Evolutionary conservation across 2,113 vertebrate genomes (phyloP).

Genomic region (Nesoenas mayeri): DNA sequence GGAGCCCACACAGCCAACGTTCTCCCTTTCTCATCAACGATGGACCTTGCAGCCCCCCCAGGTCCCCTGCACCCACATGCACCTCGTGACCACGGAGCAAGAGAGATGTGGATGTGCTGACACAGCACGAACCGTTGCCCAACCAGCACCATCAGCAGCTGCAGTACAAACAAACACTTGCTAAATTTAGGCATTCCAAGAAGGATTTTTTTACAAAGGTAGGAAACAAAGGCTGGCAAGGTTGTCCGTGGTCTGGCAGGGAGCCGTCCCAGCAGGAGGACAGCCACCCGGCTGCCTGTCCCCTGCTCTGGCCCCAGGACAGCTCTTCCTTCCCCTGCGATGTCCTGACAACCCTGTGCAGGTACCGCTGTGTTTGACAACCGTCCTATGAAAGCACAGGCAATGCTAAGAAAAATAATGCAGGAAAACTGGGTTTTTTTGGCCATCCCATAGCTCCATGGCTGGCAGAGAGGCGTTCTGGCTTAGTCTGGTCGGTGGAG

Average conservation of each 20-base stretch:
- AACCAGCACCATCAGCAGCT: no score
- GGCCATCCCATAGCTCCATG: not conserved
- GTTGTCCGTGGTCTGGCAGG: not conserved
- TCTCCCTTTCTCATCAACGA: not conserved
- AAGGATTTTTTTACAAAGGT: not conserved
- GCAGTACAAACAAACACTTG: not conserved
- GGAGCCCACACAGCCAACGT: no score
- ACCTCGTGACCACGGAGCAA: accelerated
- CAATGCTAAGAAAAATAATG: not conserved
- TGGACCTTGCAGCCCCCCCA: accelerated
- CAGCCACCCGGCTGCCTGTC: accelerated
- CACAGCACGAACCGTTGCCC: not conserved
- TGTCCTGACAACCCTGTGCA: not conserved
- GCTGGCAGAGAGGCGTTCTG: not conserved
- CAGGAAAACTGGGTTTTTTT: not conserved
- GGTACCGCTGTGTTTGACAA: not conserved
- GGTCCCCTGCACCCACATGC: accelerated
- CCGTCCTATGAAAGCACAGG: not conserved
- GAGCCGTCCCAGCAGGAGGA: not conserved
- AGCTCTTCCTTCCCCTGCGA: not conserved
- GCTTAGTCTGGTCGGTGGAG: not conserved
- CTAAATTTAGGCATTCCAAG: not conserved
- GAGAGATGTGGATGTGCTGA: no score
- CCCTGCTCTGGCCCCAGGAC: not conserved
- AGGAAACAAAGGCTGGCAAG: not conserved